Evolutionary conservation across 2,113 vertebrate genomes (phyloP), one percentile per base, ranked within the genome.

Genomic region (Scomber japonicus): DNA sequence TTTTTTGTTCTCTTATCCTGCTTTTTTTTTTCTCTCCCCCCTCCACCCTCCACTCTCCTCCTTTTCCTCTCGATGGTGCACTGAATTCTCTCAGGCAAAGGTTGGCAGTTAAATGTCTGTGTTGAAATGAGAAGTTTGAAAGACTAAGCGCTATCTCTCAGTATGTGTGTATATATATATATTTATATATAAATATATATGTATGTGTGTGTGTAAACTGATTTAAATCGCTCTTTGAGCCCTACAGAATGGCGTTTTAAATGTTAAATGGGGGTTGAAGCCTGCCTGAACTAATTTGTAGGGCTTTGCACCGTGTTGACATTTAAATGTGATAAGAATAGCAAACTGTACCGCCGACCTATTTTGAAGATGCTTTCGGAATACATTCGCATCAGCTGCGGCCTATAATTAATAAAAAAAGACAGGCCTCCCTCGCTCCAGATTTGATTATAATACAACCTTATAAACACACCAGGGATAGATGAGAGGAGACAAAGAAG

Each of bases 371-470:
- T 95, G 95, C 96, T 96, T 95, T 96, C 93, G 94, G 96, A 96
- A 95, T 95, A 93, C 93, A 94, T 95, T 95, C 94, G 84, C 95
- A 94, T 95, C 95, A 95, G 92, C 93, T 90, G 92, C 86, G 95
- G 96, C 96, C 95, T 95, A 94, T 96, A 96, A 96, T 96, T 96
- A 96, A 96, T 95, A 96, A 94, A 95, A 95, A 95, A 94, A 94
- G 94, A 95, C 94, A 95, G 94, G 89, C 92, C 89, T 93, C 96
- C 96, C 91, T 96, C 94, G 95, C 96, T 97, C 97, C 96, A 98
- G 97, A 98, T 99, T 97, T 99, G 98, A 97, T 97, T 97, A 97
- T 97, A 98, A 98, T 97, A 95, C 96, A 96, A 96, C 95, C 97
- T 98, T 97, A 97, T 97, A 96, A 97, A 94, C 97, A 96, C 96